Evolutionary conservation across 2,888 invertebrate genomes (phyloP), one percentile per base, ranked within the genome.

Genomic region (Invenusta paracnida): DNA sequence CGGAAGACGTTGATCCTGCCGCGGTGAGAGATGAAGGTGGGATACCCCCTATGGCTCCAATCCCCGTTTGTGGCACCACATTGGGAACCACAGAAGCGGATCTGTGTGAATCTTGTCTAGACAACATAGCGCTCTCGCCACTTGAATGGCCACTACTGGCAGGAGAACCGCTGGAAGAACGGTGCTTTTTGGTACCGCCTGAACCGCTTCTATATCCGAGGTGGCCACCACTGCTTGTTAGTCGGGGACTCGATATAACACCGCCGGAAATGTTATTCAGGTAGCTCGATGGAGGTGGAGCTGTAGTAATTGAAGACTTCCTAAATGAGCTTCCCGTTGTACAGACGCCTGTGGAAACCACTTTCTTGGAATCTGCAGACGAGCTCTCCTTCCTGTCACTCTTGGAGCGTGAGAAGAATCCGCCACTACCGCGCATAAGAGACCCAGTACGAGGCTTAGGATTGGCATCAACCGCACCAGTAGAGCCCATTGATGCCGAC

Each of bases 401-500:
- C 73, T 73, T 73, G 27, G 73, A 73, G 17, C 73, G 73, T 73
- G 73, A 73, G 25, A 73, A 73, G 25, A 73, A 73, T 13, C 73
- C 73, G 25, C 73, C 73, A 73, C 73, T 73, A 23, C 73, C 73
- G 11, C 73, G 17, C 17, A 73, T 5, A 2, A 73, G 73, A 23
- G 73, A 73, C 2, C 27, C 27, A 23, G 73, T 73, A 13, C 73
- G 17, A 2, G 73, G 73, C 23, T 73, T 73, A 2, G 25, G 17
- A 23, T 73, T 73, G 23, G 27, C 5, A 73, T 73, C 73, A 2
- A 25, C 73, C 27, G 73, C 23, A 23, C 11, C 73, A 73, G 73
- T n/a, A 5, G 73, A 73, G 11, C 73, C 73, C 73, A 73, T 73
- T 73, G 73, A 73, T 2, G 73, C 73, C 17, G 73, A 73, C 73